These are phyloP conservation scores for Pollimyrus isidori DNA, from an alignment of 2,113 vertebrate genomes.

Conservation along the genomic window DNA sequence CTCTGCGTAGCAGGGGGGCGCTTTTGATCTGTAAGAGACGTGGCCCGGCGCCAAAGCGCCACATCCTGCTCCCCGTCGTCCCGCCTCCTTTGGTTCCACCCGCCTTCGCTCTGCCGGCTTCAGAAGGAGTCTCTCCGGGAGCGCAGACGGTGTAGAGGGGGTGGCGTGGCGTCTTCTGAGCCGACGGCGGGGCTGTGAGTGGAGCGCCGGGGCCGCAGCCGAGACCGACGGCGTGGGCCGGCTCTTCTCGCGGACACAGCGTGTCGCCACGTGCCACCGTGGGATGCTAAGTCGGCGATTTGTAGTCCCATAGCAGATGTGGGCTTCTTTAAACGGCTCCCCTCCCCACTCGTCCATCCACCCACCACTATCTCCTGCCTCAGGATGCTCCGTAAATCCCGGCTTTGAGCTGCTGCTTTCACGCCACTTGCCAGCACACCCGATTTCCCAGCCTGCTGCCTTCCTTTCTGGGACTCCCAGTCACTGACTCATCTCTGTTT, in stretches of 20 bases:
- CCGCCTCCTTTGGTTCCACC: neutral
- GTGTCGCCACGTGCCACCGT: neutral
- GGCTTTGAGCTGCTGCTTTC: neutral
- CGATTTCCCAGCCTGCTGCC: neutral
- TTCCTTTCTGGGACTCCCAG: neutral
- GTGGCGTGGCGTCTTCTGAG: neutral
- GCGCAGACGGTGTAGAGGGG: neutral
- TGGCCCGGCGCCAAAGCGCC: neutral
- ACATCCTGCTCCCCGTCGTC: neutral
- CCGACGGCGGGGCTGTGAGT: neutral
- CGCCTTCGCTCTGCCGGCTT: neutral
- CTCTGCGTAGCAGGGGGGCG: neutral
- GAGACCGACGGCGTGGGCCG: neutral
- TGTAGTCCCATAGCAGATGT: slow-evolving; percentile 6
- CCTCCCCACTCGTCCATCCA: neutral
- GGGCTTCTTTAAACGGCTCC: neutral
- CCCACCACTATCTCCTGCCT: neutral
- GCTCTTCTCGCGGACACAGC: neutral
- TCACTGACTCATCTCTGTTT: neutral
- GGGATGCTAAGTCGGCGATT: neutral
- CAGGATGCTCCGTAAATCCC: neutral
- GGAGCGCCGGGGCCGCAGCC: neutral
- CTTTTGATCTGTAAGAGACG: slow-evolving; percentile 39
- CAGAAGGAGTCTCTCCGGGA: neutral
- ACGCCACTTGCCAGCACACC: neutral